phyloP scores from a whole-genome alignment of 2,888 invertebrate species.

The Sicus ferrugineus region DNA sequence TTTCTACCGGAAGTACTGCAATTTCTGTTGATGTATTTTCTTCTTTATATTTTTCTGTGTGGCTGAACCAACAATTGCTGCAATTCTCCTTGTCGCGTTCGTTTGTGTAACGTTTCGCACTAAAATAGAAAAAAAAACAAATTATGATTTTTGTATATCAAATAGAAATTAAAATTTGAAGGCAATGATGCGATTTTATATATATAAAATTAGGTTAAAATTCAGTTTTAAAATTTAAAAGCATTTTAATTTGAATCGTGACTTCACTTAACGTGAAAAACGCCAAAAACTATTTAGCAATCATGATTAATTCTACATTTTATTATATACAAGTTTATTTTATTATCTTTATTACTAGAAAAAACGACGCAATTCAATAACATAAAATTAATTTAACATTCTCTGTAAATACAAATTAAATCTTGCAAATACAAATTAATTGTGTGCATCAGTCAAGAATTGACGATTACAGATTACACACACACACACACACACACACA shows the following conservation, averaged over 20 bases:
- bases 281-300: too few relatives aligned
- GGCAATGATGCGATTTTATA: too few relatives aligned
- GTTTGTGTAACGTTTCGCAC: neutral
- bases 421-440: too few relatives aligned
- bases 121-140: neutral
- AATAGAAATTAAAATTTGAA: neutral
- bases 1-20: conserved; percentile 31
- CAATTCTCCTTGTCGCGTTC: neutral
- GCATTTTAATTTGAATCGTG: too few relatives aligned
- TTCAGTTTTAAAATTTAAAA: too few relatives aligned
- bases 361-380: neutral
- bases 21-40: conserved; percentile 37
- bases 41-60: neutral
- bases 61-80: neutral
- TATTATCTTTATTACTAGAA: too few relatives aligned
- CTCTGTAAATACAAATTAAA: too few relatives aligned
- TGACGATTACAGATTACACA: neutral
- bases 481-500: neutral
- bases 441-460: neutral
- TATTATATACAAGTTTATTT: too few relatives aligned
- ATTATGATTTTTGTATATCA: neutral
- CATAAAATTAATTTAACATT: too few relatives aligned
- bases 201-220: too few relatives aligned
- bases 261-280: too few relatives aligned
- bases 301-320: too few relatives aligned